phyloP scores from a whole-genome alignment of 2,797 vertebrate species.

The Sebastes itinus region DNA sequence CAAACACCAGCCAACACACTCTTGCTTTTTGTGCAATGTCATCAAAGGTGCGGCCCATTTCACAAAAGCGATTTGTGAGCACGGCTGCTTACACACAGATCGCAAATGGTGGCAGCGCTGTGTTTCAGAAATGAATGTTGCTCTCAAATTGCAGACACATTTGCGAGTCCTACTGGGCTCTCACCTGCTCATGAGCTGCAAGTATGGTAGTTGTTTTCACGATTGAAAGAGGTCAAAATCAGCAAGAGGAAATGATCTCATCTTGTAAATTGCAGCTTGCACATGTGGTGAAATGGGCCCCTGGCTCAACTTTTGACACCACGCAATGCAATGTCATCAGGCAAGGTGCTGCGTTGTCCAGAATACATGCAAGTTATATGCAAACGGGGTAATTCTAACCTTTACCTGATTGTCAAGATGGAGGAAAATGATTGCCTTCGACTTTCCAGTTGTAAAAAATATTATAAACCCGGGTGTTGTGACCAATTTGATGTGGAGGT shows the following conservation, averaged over 20 bases:
- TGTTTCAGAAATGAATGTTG: background rate
- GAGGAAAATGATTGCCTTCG: background rate
- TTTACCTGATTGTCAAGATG: background rate
- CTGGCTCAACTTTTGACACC: background rate
- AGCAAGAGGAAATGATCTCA: constrained; percentile 12
- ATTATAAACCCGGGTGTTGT: background rate
- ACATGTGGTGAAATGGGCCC: background rate
- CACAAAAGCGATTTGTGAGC: constrained; percentile 23
- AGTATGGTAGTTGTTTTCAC: background rate
- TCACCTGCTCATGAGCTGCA: background rate
- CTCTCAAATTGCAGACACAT: constrained; percentile 16
- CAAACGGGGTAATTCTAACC: background rate
- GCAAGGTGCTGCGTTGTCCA: background rate
- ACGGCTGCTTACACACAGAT: constrained; percentile 3
- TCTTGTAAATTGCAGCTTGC: background rate
- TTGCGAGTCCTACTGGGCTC: background rate
- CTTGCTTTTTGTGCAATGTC: constrained; percentile 12
- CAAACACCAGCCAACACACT: background rate
- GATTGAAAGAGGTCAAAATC: background rate
- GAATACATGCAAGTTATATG: background rate
- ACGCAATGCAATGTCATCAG: background rate
- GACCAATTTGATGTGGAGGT: background rate
- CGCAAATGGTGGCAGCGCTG: constrained; percentile 7
- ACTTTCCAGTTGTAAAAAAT: constrained; percentile 7
- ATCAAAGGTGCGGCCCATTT: constrained; percentile 12